Percentiles rank a stretch among this genome's conserved stretches.
Conservation (phyloP, 2,797 vertebrate genomes). For the Pachyuromys duprasi region DNA sequence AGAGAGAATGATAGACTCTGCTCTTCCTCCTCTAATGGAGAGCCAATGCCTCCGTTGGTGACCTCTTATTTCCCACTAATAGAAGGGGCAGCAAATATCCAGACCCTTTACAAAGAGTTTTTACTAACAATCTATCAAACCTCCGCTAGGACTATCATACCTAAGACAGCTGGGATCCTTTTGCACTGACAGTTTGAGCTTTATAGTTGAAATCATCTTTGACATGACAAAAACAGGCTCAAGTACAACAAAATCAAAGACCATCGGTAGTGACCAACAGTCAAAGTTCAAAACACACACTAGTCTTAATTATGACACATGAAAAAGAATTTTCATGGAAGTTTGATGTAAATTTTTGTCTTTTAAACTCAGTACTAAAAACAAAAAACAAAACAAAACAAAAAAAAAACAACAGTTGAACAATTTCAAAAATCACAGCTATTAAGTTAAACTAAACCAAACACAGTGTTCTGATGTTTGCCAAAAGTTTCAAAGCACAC, state of each 20-base stretch:
- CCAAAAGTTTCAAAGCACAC: slow-evolving; percentile 51
- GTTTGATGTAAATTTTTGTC: slow-evolving; percentile 68
- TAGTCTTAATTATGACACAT: slow-evolving; percentile 70
- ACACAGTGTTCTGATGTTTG: slow-evolving; percentile 74
- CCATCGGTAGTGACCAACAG: slow-evolving; percentile 70
- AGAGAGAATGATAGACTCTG: background rate
- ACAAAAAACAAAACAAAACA: no score
- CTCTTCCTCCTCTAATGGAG: background rate
- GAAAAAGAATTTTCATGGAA: slow-evolving; percentile 50
- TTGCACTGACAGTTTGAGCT: slow-evolving; percentile 71
- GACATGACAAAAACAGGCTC: slow-evolving; percentile 73
- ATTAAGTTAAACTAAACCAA: slow-evolving; percentile 74
- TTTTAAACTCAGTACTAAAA: slow-evolving; percentile 67
- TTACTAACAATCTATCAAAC: slow-evolving; percentile 62
- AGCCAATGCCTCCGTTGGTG: background rate
- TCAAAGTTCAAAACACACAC: slow-evolving; percentile 53
- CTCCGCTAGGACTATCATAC: slow-evolving; percentile 59
- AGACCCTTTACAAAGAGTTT: slow-evolving; percentile 72
- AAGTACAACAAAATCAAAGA: slow-evolving; percentile 61
- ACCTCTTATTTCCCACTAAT: slow-evolving; percentile 64
- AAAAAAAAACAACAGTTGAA: slow-evolving; percentile 55
- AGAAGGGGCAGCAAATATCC: slow-evolving; percentile 53
- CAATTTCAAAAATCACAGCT: slow-evolving; percentile 76
- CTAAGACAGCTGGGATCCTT: slow-evolving; percentile 64
- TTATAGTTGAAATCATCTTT: slow-evolving; percentile 73